A percentile compares a stretch with the other conserved stretches of the same genome.
Conservation (phyloP, 1,140 invertebrate species). For the Cherax destructor region DNA sequence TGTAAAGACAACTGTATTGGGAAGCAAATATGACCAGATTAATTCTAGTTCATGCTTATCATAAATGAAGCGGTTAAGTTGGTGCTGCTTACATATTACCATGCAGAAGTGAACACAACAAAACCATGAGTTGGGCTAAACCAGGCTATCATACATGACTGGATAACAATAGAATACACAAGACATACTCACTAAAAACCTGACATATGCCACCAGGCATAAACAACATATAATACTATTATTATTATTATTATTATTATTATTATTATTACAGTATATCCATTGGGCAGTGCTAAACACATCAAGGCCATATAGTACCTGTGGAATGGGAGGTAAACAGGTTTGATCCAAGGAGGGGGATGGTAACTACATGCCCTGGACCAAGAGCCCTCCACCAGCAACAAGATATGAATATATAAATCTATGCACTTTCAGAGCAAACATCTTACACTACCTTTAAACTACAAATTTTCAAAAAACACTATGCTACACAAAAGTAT, state of each 20-base stretch:
- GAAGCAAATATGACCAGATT: background rate
- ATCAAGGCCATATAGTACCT: too few relatives aligned
- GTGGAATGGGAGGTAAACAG: too few relatives aligned
- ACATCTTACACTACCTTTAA: background rate
- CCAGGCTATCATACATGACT: slow-evolving; percentile 56
- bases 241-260: too few relatives aligned
- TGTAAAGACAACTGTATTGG: too few relatives aligned
- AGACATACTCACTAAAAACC: background rate
- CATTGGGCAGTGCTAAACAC: too few relatives aligned
- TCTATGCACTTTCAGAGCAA: background rate
- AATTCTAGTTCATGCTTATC: background rate
- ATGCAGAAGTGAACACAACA: slow-evolving; percentile 59
- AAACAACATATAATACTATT: too few relatives aligned
- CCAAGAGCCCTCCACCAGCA: too few relatives aligned
- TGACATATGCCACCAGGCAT: background rate
- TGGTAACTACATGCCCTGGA: too few relatives aligned
- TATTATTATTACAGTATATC: too few relatives aligned
- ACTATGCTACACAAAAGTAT: background rate
- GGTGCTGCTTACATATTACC: slow-evolving; percentile 52
- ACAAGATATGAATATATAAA: background rate
- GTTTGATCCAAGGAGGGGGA: too few relatives aligned
- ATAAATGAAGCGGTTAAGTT: slow-evolving; percentile 16
- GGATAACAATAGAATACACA: background rate
- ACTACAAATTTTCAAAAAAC: background rate
- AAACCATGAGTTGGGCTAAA: slow-evolving; percentile 67